phyloP scores from a whole-genome alignment of 2,113 vertebrate genomes.

The Brienomyrus longianalis region DNA sequence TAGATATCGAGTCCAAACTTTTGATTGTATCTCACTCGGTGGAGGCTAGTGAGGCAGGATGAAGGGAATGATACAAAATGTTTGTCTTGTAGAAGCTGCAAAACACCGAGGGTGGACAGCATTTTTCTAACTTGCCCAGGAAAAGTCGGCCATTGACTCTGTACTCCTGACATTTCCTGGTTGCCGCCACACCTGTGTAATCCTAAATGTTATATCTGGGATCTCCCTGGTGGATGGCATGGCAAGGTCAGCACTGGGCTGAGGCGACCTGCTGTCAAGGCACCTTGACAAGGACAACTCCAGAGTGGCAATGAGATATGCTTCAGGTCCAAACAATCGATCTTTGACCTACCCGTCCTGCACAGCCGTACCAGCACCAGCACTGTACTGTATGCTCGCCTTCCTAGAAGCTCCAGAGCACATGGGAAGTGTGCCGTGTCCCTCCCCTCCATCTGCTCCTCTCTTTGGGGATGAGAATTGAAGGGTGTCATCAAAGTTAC shows the following conservation, averaged over 20 bases:
- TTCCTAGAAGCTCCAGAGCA: conserved; percentile 35
- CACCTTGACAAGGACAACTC: conserved; percentile 58
- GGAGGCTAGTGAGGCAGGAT: neutral
- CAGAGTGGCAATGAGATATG: conserved; percentile 32
- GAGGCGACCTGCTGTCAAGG: conserved; percentile 47
- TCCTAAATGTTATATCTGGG: conserved; percentile 32
- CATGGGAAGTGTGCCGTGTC: conserved; percentile 43
- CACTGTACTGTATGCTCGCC: neutral
- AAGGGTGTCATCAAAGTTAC: conserved; percentile 70
- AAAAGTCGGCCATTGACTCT: neutral
- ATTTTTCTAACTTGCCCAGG: neutral
- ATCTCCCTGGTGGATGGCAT: conserved; percentile 37
- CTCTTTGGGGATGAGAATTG: conserved; percentile 63
- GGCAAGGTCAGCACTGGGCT: conserved; percentile 49
- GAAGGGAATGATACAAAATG: neutral
- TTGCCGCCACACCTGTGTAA: neutral
- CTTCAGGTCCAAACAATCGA: conserved; percentile 45
- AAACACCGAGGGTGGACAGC: neutral
- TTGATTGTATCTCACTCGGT: neutral
- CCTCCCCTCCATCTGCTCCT: conserved; percentile 69
- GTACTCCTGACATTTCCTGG: neutral
- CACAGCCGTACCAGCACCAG: neutral
- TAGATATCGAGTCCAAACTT: neutral
- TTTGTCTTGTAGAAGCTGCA: neutral
- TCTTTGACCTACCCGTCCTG: neutral